These are phyloP conservation scores for Charina bottae DNA, from an alignment of 2,113 vertebrate species.

Conservation along the genomic window DNA sequence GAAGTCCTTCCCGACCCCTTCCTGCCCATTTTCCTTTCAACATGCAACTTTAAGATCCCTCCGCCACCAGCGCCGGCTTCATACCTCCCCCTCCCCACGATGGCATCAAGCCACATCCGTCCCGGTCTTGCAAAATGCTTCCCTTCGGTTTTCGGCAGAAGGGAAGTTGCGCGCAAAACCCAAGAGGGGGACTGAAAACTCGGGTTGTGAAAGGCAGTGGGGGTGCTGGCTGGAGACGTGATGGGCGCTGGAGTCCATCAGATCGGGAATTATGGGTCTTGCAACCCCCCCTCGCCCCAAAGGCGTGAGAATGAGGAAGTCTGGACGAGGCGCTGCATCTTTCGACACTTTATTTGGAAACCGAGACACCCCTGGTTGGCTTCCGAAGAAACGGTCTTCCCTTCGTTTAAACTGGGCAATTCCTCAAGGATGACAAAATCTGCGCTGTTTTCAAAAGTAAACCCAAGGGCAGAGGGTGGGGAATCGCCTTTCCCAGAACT, in stretches of 20 bases:
- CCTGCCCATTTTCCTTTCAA: no score
- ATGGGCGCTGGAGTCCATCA: not conserved
- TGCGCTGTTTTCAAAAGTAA: not conserved
- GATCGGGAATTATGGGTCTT: not conserved
- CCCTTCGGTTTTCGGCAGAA: not conserved
- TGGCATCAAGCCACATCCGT: not conserved
- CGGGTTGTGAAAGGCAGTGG: not conserved
- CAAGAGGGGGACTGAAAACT: not conserved
- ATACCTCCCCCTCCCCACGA: not conserved
- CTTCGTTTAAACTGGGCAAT: not conserved
- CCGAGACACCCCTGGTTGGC: not conserved
- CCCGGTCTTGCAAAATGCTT: not conserved
- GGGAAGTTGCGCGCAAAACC: not conserved
- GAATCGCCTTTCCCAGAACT: no score
- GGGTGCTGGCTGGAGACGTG: not conserved
- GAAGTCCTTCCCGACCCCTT: not conserved
- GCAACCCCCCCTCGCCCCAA: not conserved
- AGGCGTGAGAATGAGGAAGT: not conserved
- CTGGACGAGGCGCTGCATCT: no score
- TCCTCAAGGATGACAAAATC: not conserved
- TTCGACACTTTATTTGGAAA: not conserved
- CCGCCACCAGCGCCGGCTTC: no score
- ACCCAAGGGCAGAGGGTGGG: no score
- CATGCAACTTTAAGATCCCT: no score
- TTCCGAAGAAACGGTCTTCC: not conserved